A percentile compares a stretch with the other conserved stretches of the same genome.
Evolutionary conservation across 1,140 invertebrate genomes (phyloP).

Genomic region (Ruditapes philippinarum): DNA sequence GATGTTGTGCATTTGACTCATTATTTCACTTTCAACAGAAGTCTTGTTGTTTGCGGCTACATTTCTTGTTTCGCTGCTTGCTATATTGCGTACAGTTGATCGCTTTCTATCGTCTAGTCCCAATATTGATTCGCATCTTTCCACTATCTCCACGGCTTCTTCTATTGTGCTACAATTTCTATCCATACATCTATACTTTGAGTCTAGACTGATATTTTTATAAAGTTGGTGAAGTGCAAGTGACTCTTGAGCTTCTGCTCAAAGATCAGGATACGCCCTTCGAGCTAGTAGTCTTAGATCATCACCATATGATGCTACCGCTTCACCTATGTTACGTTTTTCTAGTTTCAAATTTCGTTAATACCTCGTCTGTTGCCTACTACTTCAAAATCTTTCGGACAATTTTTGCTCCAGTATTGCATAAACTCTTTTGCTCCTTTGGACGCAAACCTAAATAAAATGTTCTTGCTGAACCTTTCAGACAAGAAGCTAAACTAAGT

Average conservation of each 20-base stretch:
- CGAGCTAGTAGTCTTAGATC: neutral
- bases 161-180: neutral
- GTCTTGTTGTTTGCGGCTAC: neutral
- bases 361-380: neutral
- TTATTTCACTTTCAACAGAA: neutral
- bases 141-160: neutral
- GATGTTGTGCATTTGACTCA: neutral
- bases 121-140: neutral
- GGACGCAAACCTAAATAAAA: constrained; percentile 24
- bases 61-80: neutral
- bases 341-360: neutral
- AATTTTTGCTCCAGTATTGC: neutral
- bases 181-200: constrained; percentile 24
- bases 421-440: neutral
- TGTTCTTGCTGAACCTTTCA: neutral
- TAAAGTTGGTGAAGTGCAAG: constrained; percentile 29
- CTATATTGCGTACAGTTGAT: neutral
- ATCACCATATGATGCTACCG: neutral
- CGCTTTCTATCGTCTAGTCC: too few relatives aligned
- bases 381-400: neutral
- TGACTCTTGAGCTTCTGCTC: neutral
- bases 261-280: neutral
- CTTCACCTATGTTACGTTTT: neutral
- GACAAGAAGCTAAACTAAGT: neutral
- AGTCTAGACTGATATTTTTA: neutral